phyloP scores from a whole-genome alignment of 23 tunicate species.

The Halocynthia roretzi region DNA sequence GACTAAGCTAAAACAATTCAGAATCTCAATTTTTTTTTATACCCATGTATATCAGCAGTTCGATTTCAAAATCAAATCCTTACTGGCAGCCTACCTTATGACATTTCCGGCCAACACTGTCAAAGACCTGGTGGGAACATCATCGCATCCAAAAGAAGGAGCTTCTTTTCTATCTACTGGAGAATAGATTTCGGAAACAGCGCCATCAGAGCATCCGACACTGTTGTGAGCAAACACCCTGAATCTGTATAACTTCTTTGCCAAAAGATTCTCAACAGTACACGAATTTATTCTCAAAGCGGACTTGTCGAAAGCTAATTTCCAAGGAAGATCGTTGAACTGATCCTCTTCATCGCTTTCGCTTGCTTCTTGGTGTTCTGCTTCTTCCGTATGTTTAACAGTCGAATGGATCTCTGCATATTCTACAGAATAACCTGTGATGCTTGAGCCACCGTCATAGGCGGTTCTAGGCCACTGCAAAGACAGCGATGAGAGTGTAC shows the following conservation, averaged over 20 bases:
- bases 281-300: constrained; percentile 18
- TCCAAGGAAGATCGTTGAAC: constrained; percentile 15
- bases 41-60: too few relatives aligned
- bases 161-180: constrained; percentile 53
- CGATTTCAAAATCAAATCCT: too few relatives aligned
- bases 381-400: constrained; percentile 10
- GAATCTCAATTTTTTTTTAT: too few relatives aligned
- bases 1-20: too few relatives aligned
- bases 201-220: constrained; percentile 38
- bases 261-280: constrained; percentile 19
- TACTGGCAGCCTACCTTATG: too few relatives aligned
- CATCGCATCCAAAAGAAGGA: constrained; percentile 17
- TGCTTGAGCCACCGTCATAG: constrained; percentile 90
- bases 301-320: constrained; percentile 14
- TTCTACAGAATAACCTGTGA: constrained; percentile 67
- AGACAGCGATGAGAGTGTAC: constrained; percentile 52
- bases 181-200: constrained; percentile 15
- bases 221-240: constrained; percentile 58
- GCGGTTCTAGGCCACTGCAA: constrained; percentile 72
- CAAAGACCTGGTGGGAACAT: constrained; percentile 37
- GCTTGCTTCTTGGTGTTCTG: background rate
- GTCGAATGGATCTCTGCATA: constrained; percentile 26
- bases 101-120: constrained; percentile 55
- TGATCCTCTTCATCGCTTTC: constrained; percentile 17
- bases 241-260: constrained; percentile 43